Evolutionary conservation across 1,140 invertebrate genomes (phyloP).

Genomic region (Rhyacophila brunnea): DNA sequence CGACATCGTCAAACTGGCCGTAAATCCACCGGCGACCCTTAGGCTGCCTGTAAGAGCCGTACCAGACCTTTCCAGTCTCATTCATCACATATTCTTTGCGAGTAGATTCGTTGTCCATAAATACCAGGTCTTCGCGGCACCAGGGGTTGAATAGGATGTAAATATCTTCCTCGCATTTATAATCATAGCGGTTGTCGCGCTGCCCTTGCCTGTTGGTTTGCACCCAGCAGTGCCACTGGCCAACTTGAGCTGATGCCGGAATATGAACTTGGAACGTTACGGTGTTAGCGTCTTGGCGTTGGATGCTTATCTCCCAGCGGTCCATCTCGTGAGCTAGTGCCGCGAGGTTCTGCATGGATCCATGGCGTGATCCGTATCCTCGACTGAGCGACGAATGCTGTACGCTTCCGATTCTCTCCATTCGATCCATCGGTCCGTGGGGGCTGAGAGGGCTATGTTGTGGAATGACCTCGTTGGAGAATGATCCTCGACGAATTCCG

Average conservation of each 20-base stretch:
- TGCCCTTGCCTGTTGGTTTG: slow-evolving; percentile 58
- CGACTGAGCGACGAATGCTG: slow-evolving; percentile 45
- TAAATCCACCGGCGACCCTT: slow-evolving; percentile 72
- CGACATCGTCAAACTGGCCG: slow-evolving; percentile 71
- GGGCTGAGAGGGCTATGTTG: slow-evolving; percentile 52
- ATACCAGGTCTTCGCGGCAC: slow-evolving; percentile 68
- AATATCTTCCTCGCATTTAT: slow-evolving; percentile 61
- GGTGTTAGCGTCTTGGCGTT: slow-evolving; percentile 59
- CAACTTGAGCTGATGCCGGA: slow-evolving; percentile 62
- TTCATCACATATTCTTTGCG: slow-evolving; percentile 72
- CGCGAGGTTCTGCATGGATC: slow-evolving; percentile 49
- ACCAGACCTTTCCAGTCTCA: slow-evolving; percentile 76
- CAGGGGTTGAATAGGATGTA: slow-evolving; percentile 83
- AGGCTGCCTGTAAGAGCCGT: slow-evolving; percentile 64
- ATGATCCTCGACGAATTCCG: slow-evolving; percentile 49
- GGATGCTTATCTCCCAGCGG: slow-evolving; percentile 61
- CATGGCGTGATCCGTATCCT: slow-evolving; percentile 43
- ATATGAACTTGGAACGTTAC: slow-evolving; percentile 63
- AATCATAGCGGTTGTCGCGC: slow-evolving; percentile 54
- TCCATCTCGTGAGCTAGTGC: slow-evolving; percentile 55
- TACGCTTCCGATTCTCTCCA: slow-evolving; percentile 45
- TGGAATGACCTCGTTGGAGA: slow-evolving; percentile 49
- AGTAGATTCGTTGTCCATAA: slow-evolving; percentile 63
- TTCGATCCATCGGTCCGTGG: slow-evolving; percentile 46
- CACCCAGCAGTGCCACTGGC: slow-evolving; percentile 66